Conservation (phyloP, 2,888 invertebrate genomes). For the Crioceris asparagi region DNA sequence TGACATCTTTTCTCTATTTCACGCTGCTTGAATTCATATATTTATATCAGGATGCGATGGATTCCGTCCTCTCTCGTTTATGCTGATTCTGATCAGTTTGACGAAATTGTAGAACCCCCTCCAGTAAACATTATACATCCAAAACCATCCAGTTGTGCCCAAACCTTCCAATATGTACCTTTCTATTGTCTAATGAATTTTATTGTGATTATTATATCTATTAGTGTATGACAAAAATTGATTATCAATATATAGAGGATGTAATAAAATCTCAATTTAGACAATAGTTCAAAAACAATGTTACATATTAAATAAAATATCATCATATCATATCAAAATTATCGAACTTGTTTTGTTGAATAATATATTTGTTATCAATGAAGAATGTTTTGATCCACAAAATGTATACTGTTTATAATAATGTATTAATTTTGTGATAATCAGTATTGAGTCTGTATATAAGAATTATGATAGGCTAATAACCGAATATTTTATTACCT, state of each 20-base stretch:
- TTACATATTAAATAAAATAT: no score
- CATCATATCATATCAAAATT: constrained; percentile 23
- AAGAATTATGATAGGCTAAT: constrained; percentile 23
- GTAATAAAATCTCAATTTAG: no score
- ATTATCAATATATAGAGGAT: no score
- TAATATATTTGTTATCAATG: not conserved
- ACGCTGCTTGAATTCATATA: constrained; percentile 18
- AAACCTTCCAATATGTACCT: constrained; percentile 19
- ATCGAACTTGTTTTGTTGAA: no score
- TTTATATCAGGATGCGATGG: constrained; percentile 36
- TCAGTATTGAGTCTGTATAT: constrained; percentile 21
- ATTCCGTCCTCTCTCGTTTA: constrained; percentile 55
- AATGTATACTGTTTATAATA: constrained; percentile 6
- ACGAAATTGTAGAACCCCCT: constrained; percentile 55
- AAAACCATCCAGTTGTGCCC: constrained; percentile 41
- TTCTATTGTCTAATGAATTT: constrained; percentile 16
- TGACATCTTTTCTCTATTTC: constrained; percentile 12
- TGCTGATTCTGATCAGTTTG: constrained; percentile 51
- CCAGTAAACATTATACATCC: constrained; percentile 61
- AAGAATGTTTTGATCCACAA: not conserved
- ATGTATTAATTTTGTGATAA: constrained; percentile 22
- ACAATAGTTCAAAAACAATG: no score
- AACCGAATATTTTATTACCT: constrained; percentile 29
- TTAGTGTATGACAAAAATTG: constrained; percentile 6
- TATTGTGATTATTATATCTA: constrained; percentile 4